phyloP scores from a whole-genome alignment of 2,113 vertebrate genomes.

The Ifrita kowaldi region DNA sequence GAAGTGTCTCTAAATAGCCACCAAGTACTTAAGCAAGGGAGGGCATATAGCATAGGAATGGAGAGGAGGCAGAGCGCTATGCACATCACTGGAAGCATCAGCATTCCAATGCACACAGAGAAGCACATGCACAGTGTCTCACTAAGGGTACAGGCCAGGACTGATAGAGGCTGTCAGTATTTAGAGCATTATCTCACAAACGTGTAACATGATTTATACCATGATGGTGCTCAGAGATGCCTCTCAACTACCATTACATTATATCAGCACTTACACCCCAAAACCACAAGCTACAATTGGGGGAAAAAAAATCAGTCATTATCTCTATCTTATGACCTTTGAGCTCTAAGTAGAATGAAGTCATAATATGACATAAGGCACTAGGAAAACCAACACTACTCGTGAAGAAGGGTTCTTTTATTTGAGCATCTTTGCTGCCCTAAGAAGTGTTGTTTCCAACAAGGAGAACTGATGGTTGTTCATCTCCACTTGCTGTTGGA shows the following conservation, averaged over 20 bases:
- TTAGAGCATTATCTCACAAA: neutral
- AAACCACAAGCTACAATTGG: neutral
- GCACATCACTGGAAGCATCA: neutral
- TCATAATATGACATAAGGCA: neutral
- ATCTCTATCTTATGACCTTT: neutral
- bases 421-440: neutral
- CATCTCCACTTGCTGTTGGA: neutral
- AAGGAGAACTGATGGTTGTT: neutral
- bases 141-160: neutral
- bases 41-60: accelerated
- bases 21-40: neutral
- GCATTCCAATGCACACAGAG: neutral
- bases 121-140: neutral
- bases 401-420: neutral
- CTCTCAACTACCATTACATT: neutral
- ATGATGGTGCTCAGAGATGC: neutral
- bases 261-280: neutral
- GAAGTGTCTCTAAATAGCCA: neutral
- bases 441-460: neutral
- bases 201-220: neutral
- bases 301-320: neutral
- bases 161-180: neutral
- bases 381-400: neutral
- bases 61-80: neutral
- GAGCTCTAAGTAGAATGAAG: neutral